Evolutionary conservation across 2,888 invertebrate species (phyloP).

Genomic region (Callimorpha dominula): DNA sequence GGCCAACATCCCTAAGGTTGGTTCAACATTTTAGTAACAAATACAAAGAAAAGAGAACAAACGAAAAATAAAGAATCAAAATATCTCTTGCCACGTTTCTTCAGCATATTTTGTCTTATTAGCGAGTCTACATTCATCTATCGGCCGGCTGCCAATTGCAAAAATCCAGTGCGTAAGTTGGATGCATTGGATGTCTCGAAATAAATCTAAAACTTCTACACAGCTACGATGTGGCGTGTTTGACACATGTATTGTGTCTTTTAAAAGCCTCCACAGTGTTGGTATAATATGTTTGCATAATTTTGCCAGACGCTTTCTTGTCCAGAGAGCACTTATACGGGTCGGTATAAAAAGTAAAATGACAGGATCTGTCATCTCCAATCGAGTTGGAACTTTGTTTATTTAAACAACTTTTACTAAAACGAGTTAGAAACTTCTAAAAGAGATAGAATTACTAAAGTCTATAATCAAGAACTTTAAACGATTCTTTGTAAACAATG

Average conservation of each 20-base stretch:
- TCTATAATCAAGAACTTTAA: constrained; percentile 8
- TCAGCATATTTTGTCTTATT: neutral
- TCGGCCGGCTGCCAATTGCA: neutral
- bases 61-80: neutral
- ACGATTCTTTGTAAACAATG: constrained; percentile 15
- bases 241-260: neutral
- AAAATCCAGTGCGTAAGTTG: neutral
- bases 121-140: neutral
- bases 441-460: constrained; percentile 11
- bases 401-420: neutral
- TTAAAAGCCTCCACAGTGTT: neutral
- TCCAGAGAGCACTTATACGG: neutral
- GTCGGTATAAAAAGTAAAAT: neutral
- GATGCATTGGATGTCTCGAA: neutral
- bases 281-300: neutral
- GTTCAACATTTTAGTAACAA: too few relatives aligned
- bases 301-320: neutral
- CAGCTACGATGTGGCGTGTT: neutral
- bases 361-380: neutral
- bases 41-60: neutral
- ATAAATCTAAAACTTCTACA: neutral
- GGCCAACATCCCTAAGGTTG: neutral
- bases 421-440: constrained; percentile 8
- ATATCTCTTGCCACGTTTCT: neutral
- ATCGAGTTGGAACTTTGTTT: neutral